Base-by-base conservation (phyloP, 2,797 vertebrate species). In the Mormyrops boulengeri region DNA sequence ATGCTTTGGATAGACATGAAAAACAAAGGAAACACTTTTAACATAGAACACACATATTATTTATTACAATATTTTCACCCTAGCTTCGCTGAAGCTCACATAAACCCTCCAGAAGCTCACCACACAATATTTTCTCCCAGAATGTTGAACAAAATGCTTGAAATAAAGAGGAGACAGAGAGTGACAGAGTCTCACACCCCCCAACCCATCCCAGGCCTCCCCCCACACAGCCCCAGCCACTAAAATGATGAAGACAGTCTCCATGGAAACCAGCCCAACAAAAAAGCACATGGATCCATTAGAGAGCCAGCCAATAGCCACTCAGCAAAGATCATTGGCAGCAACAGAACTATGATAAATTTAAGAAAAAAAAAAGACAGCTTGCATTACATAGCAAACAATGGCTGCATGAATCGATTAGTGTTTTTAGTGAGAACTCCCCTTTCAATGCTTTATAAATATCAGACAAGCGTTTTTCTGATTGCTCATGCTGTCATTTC, bases 231-330 rank as follows among this genome's bases (percentile, higher is more conserved):
- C 44, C 7, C 17, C 14, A n/a, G 82, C 91, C 88, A 90, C 92
- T 92, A 93, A 92, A 92, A 92, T 90, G 89, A 85, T 55, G 91
- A 92, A 92, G 91, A 92, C 85, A 0, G 91, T 95, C 94, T 93
- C 95, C 92, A 88, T 95, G 94, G 95, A 90, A 92, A 96, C 94
- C 52, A 62, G 91, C 89, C 90, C n/a, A 12, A 91, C 93, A 93
- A 92, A 93, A 93, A 94, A 92, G 88, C 90, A 90, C 91, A 80
- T 87, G 92, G 91, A 92, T 62, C 94, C 93, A 96, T 96, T 96
- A 96, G 94, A 50, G 92, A 91, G 84, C 89, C 89, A 89, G 90
- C 87, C 41, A 73, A 88, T 92, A 90, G 92, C 69, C 93, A 92
- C 93, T 92, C 91, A 94, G 92, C 92, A 90, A 91, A 89, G 90